phyloP scores from a whole-genome alignment of 1,140 invertebrate species.

The Chymomyza costata region DNA sequence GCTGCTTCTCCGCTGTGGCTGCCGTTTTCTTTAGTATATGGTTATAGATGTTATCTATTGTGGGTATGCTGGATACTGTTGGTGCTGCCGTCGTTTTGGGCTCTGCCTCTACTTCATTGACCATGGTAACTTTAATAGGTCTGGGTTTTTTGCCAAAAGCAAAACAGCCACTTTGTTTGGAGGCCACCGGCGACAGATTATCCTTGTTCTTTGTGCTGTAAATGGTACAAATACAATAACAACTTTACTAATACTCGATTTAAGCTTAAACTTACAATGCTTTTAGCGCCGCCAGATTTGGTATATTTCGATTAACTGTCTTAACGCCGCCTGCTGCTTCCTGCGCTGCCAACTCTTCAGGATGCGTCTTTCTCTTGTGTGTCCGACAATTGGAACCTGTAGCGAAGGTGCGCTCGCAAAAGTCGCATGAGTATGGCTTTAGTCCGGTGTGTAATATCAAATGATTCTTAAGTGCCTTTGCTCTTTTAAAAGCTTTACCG shows the following conservation, averaged over 20 bases:
- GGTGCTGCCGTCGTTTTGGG: neutral
- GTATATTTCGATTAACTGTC: too few relatives aligned
- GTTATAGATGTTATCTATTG: conserved; percentile 55
- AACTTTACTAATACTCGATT: neutral
- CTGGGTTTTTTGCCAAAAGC: conserved; percentile 63
- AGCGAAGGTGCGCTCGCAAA: conserved; percentile 76
- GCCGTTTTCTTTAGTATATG: conserved; percentile 41
- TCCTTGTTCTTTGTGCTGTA: conserved; percentile 58
- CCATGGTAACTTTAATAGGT: neutral
- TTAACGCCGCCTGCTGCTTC: conserved; percentile 61
- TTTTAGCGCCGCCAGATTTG: too few relatives aligned
- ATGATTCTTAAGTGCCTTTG: conserved; percentile 75
- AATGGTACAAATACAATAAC: neutral
- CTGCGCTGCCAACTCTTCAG: conserved; percentile 73
- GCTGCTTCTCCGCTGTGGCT: neutral
- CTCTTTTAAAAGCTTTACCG: conserved; percentile 60
- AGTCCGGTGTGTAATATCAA: conserved; percentile 75
- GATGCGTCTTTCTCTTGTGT: conserved; percentile 76
- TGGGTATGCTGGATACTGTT: conserved; percentile 35
- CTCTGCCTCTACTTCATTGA: neutral
- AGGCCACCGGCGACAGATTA: conserved; percentile 64
- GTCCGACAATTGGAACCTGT: conserved; percentile 76
- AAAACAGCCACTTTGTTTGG: conserved; percentile 65
- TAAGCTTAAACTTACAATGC: too few relatives aligned
- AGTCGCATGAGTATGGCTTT: conserved; percentile 76